Conservation (phyloP, 2,888 invertebrate genomes). For the Cryptus viduatorius region DNA sequence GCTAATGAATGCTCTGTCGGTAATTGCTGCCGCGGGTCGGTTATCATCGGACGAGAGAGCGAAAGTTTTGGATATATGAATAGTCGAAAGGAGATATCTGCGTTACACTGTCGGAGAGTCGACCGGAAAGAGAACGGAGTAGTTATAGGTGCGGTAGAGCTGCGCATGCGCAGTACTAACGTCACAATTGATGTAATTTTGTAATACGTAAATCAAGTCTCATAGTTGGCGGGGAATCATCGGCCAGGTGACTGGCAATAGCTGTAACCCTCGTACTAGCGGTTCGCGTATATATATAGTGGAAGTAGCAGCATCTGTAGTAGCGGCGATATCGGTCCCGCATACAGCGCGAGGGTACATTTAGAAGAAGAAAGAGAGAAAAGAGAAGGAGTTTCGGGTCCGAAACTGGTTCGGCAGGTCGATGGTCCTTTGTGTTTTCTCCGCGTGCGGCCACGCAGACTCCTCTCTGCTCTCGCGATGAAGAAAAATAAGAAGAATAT, state of each 20-base stretch:
- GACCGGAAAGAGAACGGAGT: too few species aligned
- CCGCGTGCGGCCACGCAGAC: slow-evolving; percentile 42
- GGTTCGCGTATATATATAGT: background rate
- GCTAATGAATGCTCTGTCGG: too few species aligned
- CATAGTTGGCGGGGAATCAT: slow-evolving; percentile 45
- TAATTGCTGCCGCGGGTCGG: too few species aligned
- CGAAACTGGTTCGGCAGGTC: slow-evolving; percentile 76
- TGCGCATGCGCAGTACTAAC: background rate
- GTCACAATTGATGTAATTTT: slow-evolving; percentile 73
- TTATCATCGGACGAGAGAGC: too few species aligned
- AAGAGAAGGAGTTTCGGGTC: slow-evolving; percentile 69
- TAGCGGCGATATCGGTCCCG: background rate
- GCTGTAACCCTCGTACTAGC: background rate
- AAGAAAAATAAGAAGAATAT: slow-evolving; percentile 34
- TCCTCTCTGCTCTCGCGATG: slow-evolving; percentile 24
- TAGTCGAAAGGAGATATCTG: too few species aligned
- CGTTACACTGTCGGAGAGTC: too few species aligned
- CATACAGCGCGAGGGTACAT: slow-evolving; percentile 5
- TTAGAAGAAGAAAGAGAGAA: slow-evolving; percentile 25
- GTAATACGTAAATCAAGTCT: slow-evolving; percentile 74
- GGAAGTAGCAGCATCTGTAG: background rate
- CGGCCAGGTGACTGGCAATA: slow-evolving; percentile 24
- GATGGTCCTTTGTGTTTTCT: slow-evolving; percentile 73
- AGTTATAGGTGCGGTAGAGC: too few species aligned
- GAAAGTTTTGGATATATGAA: too few species aligned